Evolutionary conservation across 2,888 invertebrate genomes (phyloP), one percentile per base, ranked within the genome.

Genomic region (Tetragnatha montana): DNA sequence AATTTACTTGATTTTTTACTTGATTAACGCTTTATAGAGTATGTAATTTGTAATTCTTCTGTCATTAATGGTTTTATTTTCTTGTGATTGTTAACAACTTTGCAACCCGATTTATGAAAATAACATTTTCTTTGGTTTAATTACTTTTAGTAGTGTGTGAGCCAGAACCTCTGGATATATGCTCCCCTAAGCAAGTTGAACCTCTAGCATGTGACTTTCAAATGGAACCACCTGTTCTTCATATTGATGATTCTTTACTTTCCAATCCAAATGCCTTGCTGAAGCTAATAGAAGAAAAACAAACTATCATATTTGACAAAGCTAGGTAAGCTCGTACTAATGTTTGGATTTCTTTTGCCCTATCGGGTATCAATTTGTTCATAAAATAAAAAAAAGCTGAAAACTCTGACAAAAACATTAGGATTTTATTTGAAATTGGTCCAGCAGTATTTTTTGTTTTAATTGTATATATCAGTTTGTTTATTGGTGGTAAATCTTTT

Each of bases 191-290:
- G 71, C 71, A 79, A 70, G 80, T 88, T 6, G 81, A 87, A 70
- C 49, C 74, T 47, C 70, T 91, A 1, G 17, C 89, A 89, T 2
- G 91, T 93, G 92, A 93, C 17, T 92, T 92, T 71, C 91, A 92
- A 74, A 91, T 81, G 60, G 73, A 85, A 19, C 69, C 84, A 22
- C 35, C 82, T 17, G 69, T 73, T 14, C 22, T 50, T 21, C 22
- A 81, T 22, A 86, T 81, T 49, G 78, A 76, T 19, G 79, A 82
- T 35, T 35, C 49, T 21, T 22, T 70, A 21, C 71, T 89, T 1
- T 84, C 81, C 17, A 78, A 85, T 14, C 68, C 68, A 22, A 60
- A 81, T 21, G 21, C 68, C 21, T 35, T 91, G 6, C 47, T 81
- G 12, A 3, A 81, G 17, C 50, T 84, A 10, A 88, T 88, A 60